These are phyloP conservation scores for Drosophila tripunctata DNA, from an alignment of 2,888 invertebrate genomes.

Conservation along the genomic window DNA sequence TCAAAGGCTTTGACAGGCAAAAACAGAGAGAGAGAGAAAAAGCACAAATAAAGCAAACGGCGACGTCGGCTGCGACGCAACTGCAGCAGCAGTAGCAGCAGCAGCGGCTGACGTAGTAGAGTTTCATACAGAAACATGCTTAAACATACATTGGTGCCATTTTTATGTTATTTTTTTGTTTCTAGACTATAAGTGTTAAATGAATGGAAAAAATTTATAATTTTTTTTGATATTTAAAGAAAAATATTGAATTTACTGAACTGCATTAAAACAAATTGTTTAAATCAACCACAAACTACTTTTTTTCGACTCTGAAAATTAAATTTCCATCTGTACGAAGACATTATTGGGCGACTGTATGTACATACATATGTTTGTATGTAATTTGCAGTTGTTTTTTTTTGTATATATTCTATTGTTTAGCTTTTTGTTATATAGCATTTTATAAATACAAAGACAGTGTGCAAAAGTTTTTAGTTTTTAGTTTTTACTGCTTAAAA, in stretches of 20 bases:
- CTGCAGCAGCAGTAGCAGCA: conserved; percentile 21
- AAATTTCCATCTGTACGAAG: too few relatives aligned
- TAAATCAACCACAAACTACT: too few relatives aligned
- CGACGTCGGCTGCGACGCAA: conserved; percentile 37
- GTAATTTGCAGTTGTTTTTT: conserved; percentile 47
- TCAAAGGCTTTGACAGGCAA: conserved; percentile 66
- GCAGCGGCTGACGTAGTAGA: conserved; percentile 28
- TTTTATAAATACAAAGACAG: conserved; percentile 36
- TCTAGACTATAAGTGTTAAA: too few relatives aligned
- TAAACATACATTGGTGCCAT: too few relatives aligned
- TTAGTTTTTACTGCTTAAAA: conserved; percentile 15
- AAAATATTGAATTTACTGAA: too few relatives aligned
- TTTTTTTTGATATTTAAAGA: too few relatives aligned
- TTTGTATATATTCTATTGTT: conserved; percentile 39
- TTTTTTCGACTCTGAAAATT: too few relatives aligned
- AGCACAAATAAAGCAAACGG: conserved; percentile 58
- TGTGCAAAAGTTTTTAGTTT: conserved; percentile 2
- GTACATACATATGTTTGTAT: background rate
- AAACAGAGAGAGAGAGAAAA: conserved; percentile 33
- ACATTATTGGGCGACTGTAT: too few relatives aligned
- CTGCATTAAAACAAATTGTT: too few relatives aligned
- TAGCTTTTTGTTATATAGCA: conserved; percentile 36
- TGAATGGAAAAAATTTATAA: too few relatives aligned
- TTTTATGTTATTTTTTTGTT: too few relatives aligned
- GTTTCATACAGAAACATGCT: conserved; percentile 25